Evolutionary conservation across 1,140 invertebrate species (phyloP).

Genomic region (Drosophila kepulauana): DNA sequence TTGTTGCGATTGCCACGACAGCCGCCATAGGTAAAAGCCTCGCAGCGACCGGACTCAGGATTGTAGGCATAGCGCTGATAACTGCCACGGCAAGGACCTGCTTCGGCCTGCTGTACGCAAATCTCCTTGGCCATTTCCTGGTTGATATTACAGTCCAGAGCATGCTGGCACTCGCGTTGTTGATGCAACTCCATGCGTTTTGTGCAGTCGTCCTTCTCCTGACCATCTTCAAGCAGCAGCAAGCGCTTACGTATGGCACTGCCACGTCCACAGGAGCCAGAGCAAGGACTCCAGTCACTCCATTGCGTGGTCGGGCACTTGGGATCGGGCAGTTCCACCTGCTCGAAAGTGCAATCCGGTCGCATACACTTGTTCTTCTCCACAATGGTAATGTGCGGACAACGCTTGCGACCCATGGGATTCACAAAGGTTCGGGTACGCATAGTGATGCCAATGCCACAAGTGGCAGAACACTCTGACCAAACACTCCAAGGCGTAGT

Average conservation of each 20-base stretch:
- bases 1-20: conserved; percentile 96
- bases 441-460: conserved; percentile 92
- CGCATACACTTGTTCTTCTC: conserved; percentile 92
- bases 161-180: conserved; percentile 88
- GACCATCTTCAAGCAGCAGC: conserved; percentile 87
- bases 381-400: conserved; percentile 88
- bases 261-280: conserved; percentile 89
- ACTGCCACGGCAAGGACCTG: conserved; percentile 93
- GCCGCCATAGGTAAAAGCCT: conserved; percentile 94
- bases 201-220: conserved; percentile 87
- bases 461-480: conserved; percentile 93
- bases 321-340: conserved; percentile 87
- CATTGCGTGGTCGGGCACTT: conserved; percentile 89
- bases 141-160: conserved; percentile 89
- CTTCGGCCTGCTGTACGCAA: conserved; percentile 90
- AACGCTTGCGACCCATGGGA: conserved; percentile 91
- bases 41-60: conserved; percentile 89
- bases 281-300: conserved; percentile 91
- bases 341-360: conserved; percentile 87
- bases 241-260: conserved; percentile 90
- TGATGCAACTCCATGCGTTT: conserved; percentile 88
- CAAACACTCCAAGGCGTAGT: conserved; percentile 91
- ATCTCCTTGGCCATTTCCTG: conserved; percentile 92
- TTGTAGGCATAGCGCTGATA: conserved; percentile 95
- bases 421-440: conserved; percentile 90